phyloP scores from a whole-genome alignment of 2,113 vertebrate species.

The Galbula dea region DNA sequence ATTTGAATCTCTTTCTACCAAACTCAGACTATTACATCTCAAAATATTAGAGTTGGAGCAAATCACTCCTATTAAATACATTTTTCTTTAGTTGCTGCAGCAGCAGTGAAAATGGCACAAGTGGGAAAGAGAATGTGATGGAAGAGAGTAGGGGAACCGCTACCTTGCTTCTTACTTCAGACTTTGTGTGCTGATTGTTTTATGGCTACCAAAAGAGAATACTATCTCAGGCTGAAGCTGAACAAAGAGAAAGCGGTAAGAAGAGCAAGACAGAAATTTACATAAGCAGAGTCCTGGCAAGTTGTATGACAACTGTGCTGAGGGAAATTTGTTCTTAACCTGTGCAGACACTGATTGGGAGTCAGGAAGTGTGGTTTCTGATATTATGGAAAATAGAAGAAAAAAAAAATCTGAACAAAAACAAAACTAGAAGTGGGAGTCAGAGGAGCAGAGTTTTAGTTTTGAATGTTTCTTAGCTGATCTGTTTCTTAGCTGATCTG shows the following conservation, averaged over 20 bases:
- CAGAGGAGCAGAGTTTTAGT: neutral
- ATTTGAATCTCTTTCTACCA: neutral
- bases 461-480: neutral
- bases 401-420: neutral
- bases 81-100: neutral
- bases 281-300: neutral
- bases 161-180: neutral
- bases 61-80: neutral
- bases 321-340: neutral
- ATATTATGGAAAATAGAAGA: neutral
- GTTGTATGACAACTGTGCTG: neutral
- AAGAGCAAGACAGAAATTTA: neutral
- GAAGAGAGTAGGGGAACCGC: neutral
- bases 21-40: neutral
- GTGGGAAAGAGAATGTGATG: neutral
- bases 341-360: neutral
- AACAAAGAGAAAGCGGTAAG: neutral
- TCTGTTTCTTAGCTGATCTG: neutral
- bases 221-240: neutral
- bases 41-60: neutral
- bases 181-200: neutral
- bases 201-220: neutral
- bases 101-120: neutral
- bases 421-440: neutral
- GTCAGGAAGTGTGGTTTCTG: neutral